Evolutionary conservation across 1,140 invertebrate genomes (phyloP), one percentile per base, ranked within the genome.

Genomic region (Cherax destructor): DNA sequence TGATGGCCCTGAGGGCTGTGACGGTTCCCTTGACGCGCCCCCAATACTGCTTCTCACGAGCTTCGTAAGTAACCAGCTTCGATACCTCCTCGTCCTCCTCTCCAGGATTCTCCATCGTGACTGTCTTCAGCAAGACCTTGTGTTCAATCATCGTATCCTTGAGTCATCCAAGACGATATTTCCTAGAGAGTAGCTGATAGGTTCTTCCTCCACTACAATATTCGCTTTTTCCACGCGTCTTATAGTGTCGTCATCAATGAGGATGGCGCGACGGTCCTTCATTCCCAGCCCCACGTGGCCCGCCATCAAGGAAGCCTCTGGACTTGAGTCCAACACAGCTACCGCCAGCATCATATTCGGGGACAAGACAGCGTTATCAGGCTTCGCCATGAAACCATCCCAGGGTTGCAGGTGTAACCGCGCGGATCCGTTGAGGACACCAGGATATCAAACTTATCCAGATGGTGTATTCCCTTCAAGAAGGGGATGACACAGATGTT

Each of bases 301-400:
- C 5, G 76, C 83, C 72, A 91, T 59, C 18, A 83, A 56, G 10
- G 85, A 76, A 18, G 76, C 47, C 24, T 83, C 77, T 0, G 88
- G 88, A 4, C 49, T 52, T 1, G 79, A 24, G 21, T 78, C 79
- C 10, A 81, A 21, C n/a, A 76, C 65, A 16, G 52, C 91, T 72
- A 89, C 65, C 1, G 74, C 92, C 65, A 92, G 52, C 77, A 92
- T 86, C 81, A 78, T 50, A 56, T 92, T 79, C 11, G 92, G 92
- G 3, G 92, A 83, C 47, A 91, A 49, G 3, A 92, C 61, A 21
- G 84, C 81, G 30, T 87, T 77, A 24, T 91, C 69, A 10, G 92
- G 92, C 88, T 91, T 92, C n/a, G 88, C 84, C 11, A 61, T 92
- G 52, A 83, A 84, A 69, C 87, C 91, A 50, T 92, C 92, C 92